These are phyloP conservation scores for Nymphalis urticae DNA, from an alignment of 2,888 invertebrate species.

Conservation along the genomic window DNA sequence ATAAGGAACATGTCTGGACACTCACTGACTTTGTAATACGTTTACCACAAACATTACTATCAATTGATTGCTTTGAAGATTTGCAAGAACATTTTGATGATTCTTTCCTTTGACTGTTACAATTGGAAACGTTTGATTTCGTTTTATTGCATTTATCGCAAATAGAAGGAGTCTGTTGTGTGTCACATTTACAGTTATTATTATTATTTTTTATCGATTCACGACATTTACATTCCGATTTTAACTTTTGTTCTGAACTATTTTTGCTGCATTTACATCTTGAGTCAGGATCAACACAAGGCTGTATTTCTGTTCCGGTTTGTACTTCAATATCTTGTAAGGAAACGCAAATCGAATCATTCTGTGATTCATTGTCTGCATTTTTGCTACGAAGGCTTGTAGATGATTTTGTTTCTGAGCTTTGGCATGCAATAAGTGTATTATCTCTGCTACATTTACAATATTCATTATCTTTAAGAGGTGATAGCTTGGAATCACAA, in stretches of 20 bases:
- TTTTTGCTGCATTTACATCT: neutral
- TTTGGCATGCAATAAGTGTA: neutral
- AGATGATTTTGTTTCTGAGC: neutral
- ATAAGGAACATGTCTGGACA: neutral
- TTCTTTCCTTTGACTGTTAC: neutral
- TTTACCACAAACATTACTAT: neutral
- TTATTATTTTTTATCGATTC: neutral
- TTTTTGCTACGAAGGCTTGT: neutral
- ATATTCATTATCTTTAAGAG: neutral
- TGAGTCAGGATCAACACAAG: neutral
- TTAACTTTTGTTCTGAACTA: neutral
- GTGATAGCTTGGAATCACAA: neutral
- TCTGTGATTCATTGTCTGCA: neutral
- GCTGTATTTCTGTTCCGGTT: neutral
- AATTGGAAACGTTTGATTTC: neutral
- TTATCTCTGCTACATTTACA: neutral
- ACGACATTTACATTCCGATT: neutral
- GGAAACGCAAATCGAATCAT: neutral
- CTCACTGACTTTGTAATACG: neutral
- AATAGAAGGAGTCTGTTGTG: neutral
- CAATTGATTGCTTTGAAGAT: neutral
- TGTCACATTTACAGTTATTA: neutral
- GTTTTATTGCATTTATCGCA: neutral
- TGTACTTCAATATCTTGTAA: neutral
- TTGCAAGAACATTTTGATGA: constrained; percentile 6